Conservation (phyloP, 2,797 vertebrate species). For the Sebastes itinus region DNA sequence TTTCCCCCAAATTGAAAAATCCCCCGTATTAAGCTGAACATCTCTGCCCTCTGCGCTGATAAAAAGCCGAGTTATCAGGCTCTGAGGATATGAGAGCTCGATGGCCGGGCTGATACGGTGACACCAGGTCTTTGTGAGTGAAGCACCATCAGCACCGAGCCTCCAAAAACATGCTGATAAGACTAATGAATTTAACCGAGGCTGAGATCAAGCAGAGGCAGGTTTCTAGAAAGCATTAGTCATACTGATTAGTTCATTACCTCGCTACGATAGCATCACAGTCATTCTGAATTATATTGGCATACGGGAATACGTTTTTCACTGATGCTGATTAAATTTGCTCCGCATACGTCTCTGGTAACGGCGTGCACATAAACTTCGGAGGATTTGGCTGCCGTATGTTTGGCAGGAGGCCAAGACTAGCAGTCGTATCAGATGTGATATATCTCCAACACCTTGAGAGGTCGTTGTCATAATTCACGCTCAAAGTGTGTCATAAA, state of each 20-base stretch:
- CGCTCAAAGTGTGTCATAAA: constrained; percentile 38
- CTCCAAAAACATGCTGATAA: constrained; percentile 73
- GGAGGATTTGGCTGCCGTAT: constrained; percentile 2
- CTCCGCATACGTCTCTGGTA: constrained; percentile 33
- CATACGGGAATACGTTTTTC: neutral
- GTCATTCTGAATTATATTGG: constrained; percentile 33
- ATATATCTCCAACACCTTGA: constrained; percentile 38
- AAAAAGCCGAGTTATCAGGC: constrained; percentile 30
- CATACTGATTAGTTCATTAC: constrained; percentile 59
- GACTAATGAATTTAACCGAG: constrained; percentile 62
- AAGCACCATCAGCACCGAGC: constrained; percentile 54
- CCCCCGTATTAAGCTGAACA: constrained; percentile 75
- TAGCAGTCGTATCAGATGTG: constrained; percentile 42
- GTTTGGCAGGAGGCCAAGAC: constrained; percentile 52
- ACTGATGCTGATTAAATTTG: constrained; percentile 43
- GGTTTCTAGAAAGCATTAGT: constrained; percentile 50
- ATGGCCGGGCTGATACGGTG: constrained; percentile 57
- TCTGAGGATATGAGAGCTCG: constrained; percentile 72
- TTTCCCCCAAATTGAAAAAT: constrained; percentile 74
- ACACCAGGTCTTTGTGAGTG: constrained; percentile 45
- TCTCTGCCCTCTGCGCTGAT: constrained; percentile 41
- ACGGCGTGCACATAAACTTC: constrained; percentile 2
- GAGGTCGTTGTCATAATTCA: constrained; percentile 44
- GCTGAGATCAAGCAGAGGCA: constrained; percentile 21
- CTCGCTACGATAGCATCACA: constrained; percentile 20